Evolutionary conservation across 2,888 invertebrate species (phyloP).

Genomic region (Lasioglossum calceatum): DNA sequence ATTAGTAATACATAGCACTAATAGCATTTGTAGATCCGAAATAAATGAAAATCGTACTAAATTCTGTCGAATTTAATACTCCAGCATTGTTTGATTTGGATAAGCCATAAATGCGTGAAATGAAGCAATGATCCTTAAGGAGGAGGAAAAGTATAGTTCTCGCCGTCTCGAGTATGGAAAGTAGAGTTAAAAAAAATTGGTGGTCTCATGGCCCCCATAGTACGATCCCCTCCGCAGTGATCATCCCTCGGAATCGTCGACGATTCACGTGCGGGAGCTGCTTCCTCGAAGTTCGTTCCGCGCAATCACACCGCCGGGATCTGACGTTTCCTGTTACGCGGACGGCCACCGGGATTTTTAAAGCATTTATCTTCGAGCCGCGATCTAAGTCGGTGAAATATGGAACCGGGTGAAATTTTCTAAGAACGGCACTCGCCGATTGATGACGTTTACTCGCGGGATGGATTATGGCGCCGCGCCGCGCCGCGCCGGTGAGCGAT

Average conservation of each 20-base stretch:
- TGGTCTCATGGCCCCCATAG: slow-evolving; percentile 14
- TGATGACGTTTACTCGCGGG: slow-evolving; percentile 38
- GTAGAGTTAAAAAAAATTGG: slow-evolving; percentile 10
- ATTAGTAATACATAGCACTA: no score
- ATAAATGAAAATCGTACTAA: no score
- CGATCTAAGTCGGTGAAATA: slow-evolving; percentile 52
- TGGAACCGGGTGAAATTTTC: slow-evolving; percentile 36
- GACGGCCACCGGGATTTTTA: slow-evolving; percentile 41
- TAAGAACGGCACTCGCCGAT: slow-evolving; percentile 27
- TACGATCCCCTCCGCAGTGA: slow-evolving; percentile 21
- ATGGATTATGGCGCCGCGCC: slow-evolving; percentile 31
- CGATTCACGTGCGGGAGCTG: slow-evolving; percentile 38
- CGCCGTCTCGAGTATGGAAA: not conserved
- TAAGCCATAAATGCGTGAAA: no score
- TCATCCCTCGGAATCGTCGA: slow-evolving; percentile 50
- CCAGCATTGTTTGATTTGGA: no score
- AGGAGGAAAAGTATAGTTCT: not conserved
- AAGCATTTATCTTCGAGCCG: slow-evolving; percentile 53
- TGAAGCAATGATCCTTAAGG: not conserved
- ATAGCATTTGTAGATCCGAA: no score
- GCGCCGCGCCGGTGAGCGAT: slow-evolving; percentile 37
- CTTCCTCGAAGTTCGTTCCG: slow-evolving; percentile 43
- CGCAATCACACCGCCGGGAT: slow-evolving; percentile 46
- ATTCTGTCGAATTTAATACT: no score
- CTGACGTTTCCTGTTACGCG: slow-evolving; percentile 40